Conservation (phyloP, 2,888 invertebrate genomes). For the Euplagia quadripunctaria region DNA sequence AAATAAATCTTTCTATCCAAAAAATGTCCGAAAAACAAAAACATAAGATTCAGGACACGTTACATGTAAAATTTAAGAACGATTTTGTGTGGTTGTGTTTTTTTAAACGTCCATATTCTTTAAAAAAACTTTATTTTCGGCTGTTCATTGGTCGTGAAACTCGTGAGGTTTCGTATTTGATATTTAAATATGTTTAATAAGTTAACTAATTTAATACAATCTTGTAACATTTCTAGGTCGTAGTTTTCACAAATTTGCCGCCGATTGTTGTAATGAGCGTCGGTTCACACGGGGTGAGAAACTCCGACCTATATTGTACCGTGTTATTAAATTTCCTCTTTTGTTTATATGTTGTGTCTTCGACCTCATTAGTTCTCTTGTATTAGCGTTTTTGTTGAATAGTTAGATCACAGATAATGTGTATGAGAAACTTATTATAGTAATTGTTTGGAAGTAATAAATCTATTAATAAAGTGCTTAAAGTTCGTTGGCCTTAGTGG, state of each 20-base stretch:
- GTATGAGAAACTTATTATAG: conserved; percentile 24
- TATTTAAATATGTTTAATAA: not conserved
- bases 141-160: too few species aligned
- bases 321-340: conserved; percentile 49
- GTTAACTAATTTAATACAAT: not conserved
- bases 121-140: too few species aligned
- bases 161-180: too few species aligned
- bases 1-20: too few species aligned
- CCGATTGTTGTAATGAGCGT: conserved; percentile 31
- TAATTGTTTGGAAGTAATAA: conserved; percentile 4
- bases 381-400: conserved; percentile 31
- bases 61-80: too few species aligned
- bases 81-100: too few species aligned
- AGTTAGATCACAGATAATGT: conserved; percentile 28
- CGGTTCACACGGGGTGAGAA: conserved; percentile 49
- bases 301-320: conserved; percentile 47
- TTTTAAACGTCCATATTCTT: too few species aligned
- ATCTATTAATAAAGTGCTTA: not conserved
- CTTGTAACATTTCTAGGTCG: conserved; percentile 12
- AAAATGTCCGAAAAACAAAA: too few species aligned
- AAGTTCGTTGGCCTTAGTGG: not conserved
- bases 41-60: too few species aligned
- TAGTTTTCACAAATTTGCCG: conserved; percentile 30
- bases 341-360: conserved; percentile 37
- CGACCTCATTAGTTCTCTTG: conserved; percentile 35